Evolutionary conservation across 2,797 vertebrate species (phyloP), one percentile per base, ranked within the genome.

Genomic region (Bryconaethiops microstoma): DNA sequence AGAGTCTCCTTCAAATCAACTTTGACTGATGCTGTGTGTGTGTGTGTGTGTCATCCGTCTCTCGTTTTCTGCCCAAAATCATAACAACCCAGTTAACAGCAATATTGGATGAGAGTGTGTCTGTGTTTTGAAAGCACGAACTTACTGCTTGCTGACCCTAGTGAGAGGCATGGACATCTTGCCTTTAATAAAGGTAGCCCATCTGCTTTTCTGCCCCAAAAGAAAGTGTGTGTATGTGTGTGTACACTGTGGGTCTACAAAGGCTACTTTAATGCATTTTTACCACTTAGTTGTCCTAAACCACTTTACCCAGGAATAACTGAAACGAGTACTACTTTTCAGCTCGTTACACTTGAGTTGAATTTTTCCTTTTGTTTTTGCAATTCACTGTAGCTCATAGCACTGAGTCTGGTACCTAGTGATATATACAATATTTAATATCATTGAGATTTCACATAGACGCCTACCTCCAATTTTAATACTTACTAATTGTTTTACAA

Each of bases 371-470:
- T 90, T 87, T 83, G 89, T 88, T 84, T 82, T 90, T 91, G 71
- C 93, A 89, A 88, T 87, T 89, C 88, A 88, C 86, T 92, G 91
- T 86, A 92, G 86, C 88, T 91, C 88, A 91, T 89, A 92, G 89
- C 91, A 90, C 88, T 91, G 89, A 90, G 92, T 92, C 74, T 69
- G 19, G 70, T 77, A 90, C 92, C 91, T 92, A 89, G 92, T 91
- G 35, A 91, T 91, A 91, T 90, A 91, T 86, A 87, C 87, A 93
- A 90, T 77, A 79, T 84, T 74, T 75, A 64, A 70, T 77, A 82
- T 81, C 79, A 70, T 78, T 64, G 82, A 78, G 57, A 50, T 60
- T 25, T 83, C 59, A 78, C 82, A 52, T 54, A 83, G 50, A 84
- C 82, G 68, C 76, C 59, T 70, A 77, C 71, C 45, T 78, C 75